Base-by-base conservation (phyloP, 23 tunicate genomes). In the Styela clava region DNA sequence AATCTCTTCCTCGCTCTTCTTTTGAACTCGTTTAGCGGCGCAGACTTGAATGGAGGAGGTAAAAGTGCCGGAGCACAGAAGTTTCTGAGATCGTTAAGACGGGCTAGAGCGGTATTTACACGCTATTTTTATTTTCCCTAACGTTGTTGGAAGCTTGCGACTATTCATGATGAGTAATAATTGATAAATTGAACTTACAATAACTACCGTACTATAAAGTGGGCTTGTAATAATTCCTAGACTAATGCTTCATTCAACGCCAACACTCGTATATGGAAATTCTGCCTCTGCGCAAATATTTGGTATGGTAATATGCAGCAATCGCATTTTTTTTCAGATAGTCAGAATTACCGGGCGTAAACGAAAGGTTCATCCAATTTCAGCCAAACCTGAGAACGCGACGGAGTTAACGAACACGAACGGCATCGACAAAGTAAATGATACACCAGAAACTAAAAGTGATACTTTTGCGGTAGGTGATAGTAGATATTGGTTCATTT, bases 1-100 rank as follows among this genome's bases (percentile, higher is more conserved):
- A 91, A 91, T 36, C 78, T 91, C 32, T 91, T 91, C 52, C 82
- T 91, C 31, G 97, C 97, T 24, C 64, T 91, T 79, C 71, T 91
- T 18, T 86, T 91, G 26, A 91, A 91, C 63, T 91, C 97, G 20
- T 91, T 91, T 82, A 91, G 81, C 74, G 71, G 97, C 44, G 97
- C 86, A 32, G 95, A 82, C 19, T 61, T 89, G 74, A 62, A 70
- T 22, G 62, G 83, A 19, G 74, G 86, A 36, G 56, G 56, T 5
- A 12, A 12, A 44, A 44, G 56, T 44, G 56, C 9, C 7, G 56
- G 56, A 7, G 95, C 90, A 2, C 74, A 79, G 69, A 78, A 79
- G 24, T 31, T 91, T 36, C 34, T 91, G 3, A 85, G 69, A 71
- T 86, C 90, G 18, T 3, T 91, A 3, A 44, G 64, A 64, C 33